Evolutionary conservation across 1,140 invertebrate species (phyloP), one percentile per base, ranked within the genome.

Genomic region (Drosophila leontia): DNA sequence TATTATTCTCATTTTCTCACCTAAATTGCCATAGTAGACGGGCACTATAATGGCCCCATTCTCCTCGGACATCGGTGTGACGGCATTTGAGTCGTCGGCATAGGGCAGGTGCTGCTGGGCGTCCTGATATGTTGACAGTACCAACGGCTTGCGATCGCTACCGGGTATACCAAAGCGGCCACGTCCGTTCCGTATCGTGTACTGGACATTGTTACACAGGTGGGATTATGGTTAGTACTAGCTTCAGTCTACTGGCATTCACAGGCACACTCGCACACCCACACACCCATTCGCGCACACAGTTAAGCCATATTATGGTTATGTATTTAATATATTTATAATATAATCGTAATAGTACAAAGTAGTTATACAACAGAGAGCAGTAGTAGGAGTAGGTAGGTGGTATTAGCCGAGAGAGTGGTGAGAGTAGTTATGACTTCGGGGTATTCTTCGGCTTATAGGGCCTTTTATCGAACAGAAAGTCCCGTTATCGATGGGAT

Each of bases 31-130:
- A 92, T 97, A 97, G 93, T 97, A 97, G 81, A 97, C 96, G 8
- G 97, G 97, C 74, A 98, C 96, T 80, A 98, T 97, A 93, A 98
- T 98, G 78, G 97, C 97, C 79, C 98, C 97, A 93, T 98, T 98
- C 93, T 99, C 98, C 94, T 99, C 98, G 57, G 98, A 99, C 97
- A 99, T 98, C 13, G 98, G 98, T 48, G 98, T 99, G 4, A 99
- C 98, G 55, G 98, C 98, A 91, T 98, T 98, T 50, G 98, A 99
- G 93, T 99, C 98, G 93, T 99, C 98, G 32, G 98, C 98, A 93
- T 98, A 99, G 15, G 98, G 98, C 85, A 99, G 95, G 93, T 99
- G 97, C 94, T 98, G 98, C 93, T 99, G 97, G 62, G 98, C 98
- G 93, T 99, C 98, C 91, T 99, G 94, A 94, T 98, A 98, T 57